Evolutionary conservation across 2,113 vertebrate species (phyloP).

Genomic region (Nothoprocta perdicaria): DNA sequence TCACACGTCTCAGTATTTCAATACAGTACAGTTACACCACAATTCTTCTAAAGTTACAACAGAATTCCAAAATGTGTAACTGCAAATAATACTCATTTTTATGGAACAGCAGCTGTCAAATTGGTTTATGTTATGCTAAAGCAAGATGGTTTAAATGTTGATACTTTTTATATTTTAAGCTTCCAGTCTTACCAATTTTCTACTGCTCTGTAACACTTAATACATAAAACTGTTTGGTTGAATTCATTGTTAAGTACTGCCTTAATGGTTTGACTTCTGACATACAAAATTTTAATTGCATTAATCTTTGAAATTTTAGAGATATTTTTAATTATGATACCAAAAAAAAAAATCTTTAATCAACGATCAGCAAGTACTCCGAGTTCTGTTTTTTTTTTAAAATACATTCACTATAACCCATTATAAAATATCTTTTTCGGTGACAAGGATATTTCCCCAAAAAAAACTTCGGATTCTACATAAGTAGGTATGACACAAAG

Average conservation of each 20-base stretch:
- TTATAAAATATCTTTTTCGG: conserved; percentile 27
- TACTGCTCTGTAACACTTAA: neutral
- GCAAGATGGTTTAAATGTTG: neutral
- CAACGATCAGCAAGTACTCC: neutral
- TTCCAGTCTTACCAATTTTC: neutral
- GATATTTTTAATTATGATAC: neutral
- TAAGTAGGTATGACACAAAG: conserved; percentile 88
- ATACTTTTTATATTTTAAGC: neutral
- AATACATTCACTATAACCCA: conserved; percentile 7
- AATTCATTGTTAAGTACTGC: neutral
- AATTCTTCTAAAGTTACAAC: neutral
- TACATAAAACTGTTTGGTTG: neutral
- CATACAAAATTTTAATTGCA: neutral
- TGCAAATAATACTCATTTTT: neutral
- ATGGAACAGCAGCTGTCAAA: neutral
- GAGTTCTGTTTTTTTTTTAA: neutral
- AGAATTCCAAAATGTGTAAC: neutral
- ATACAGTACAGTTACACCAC: neutral
- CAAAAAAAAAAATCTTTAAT: neutral
- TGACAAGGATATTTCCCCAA: conserved; percentile 21
- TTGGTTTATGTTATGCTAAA: neutral
- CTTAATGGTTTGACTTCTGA: neutral
- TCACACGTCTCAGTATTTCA: neutral
- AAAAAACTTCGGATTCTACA: conserved; percentile 77
- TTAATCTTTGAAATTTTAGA: neutral